Evolutionary conservation across 2,113 vertebrate genomes (phyloP).

Genomic region (Triplophysa dalaica): DNA sequence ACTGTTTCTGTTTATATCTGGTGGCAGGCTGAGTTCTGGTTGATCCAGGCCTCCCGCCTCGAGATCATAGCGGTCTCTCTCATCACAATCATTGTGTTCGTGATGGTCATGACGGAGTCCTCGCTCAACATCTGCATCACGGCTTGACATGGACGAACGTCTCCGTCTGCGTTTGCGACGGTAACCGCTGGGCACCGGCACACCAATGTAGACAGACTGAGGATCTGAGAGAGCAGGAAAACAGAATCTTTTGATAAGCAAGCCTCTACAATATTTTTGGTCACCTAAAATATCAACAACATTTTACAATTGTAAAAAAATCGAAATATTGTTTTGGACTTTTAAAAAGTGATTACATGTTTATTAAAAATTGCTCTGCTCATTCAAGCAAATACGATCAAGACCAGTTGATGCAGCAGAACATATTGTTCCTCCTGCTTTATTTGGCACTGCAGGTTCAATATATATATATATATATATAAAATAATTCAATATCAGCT

Average conservation of each 20-base stretch:
- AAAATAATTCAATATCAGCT: neutral
- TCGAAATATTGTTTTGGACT: neutral
- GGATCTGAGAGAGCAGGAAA: slow-evolving; percentile 71
- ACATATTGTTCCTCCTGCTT: neutral
- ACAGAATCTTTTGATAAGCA: neutral
- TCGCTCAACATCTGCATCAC: slow-evolving; percentile 70
- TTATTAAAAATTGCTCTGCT: neutral
- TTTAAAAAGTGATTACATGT: slow-evolving; percentile 34
- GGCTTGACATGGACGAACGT: slow-evolving; percentile 70
- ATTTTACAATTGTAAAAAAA: neutral
- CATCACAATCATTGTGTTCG: slow-evolving; percentile 67
- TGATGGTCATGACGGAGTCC: slow-evolving; percentile 65
- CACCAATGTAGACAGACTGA: slow-evolving; percentile 87
- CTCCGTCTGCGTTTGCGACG: slow-evolving; percentile 83
- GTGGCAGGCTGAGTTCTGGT: slow-evolving; percentile 64
- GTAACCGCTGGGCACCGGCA: slow-evolving; percentile 82
- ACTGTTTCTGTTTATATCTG: slow-evolving; percentile 83
- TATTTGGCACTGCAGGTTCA: neutral
- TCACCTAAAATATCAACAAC: neutral
- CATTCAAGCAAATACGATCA: neutral
- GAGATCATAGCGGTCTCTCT: slow-evolving; percentile 64
- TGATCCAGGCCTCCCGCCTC: slow-evolving; percentile 69
- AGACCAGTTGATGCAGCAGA: neutral
- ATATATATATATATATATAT: neutral
- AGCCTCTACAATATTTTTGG: neutral